Evolutionary conservation across 2,888 invertebrate genomes (phyloP), one percentile per base, ranked within the genome.

Genomic region (Drosophila borborema): DNA sequence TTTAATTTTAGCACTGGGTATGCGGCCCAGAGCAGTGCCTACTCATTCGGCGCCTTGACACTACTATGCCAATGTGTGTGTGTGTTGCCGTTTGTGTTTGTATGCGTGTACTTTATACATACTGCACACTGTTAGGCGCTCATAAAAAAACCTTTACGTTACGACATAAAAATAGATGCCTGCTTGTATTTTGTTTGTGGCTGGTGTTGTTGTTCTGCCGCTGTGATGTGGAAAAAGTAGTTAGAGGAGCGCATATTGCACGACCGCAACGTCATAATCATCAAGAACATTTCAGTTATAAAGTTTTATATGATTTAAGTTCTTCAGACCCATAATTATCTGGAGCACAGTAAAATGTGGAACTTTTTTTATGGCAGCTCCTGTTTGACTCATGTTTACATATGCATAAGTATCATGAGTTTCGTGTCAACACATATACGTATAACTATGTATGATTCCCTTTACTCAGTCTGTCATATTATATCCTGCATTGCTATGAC

Each of bases 41-140:
- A 66, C 77, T 69, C 43, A 23, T 71, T 53, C 79, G 43, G 55
- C 69, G 76, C 80, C 85, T 84, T 84, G 77, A 80, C 85, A 87
- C 85, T 77, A 80, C 74, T 41, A 14, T 28, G 40, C 54, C 28
- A 56, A 59, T 69, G 66, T 48, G 20, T 46, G 18, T 46, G 20
- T 23, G 67, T 34, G 38, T 38, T 38, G 14, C 14, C 6, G 38
- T 16, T 38, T 7, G 38, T 38, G 38, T 45, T 23, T 48, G 41
- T 43, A 36, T 59, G 51, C 71, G 48, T 79, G 64, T 70, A 66
- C 64, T 70, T 63, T 79, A 73, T 80, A 80, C 61, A 83, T 79
- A 74, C 73, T 88, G 84, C 86, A 88, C 88, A 88, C 86, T 77
- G 88, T 85, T 88, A 88, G 83, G 77, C 69, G 68, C 72, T 69